Conservation (phyloP, 2,113 vertebrate genomes). For the Rhadina sibilatrix region DNA sequence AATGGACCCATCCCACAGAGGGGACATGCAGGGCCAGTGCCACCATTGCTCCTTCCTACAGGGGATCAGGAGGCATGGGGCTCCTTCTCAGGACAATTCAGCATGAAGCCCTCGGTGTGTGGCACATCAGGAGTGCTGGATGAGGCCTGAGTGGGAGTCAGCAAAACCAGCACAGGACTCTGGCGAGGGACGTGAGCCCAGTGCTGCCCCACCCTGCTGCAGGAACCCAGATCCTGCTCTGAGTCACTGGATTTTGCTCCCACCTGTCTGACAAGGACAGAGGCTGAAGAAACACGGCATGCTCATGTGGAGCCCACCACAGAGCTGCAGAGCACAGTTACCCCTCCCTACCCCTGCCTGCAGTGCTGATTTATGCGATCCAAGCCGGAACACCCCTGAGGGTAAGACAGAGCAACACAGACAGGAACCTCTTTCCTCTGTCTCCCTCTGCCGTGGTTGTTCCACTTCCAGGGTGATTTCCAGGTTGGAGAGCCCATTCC, state of each 20-base stretch:
- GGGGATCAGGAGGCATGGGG: fast-evolving
- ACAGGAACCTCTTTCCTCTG: neutral
- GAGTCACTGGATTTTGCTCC: neutral
- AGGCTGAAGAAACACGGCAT: neutral
- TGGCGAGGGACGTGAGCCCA: fast-evolving
- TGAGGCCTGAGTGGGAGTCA: neutral
- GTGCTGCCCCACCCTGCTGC: neutral
- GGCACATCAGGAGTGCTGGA: fast-evolving
- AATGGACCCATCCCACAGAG: neutral
- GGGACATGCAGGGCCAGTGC: neutral
- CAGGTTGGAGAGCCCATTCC: neutral
- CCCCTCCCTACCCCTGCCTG: neutral
- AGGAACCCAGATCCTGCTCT: neutral
- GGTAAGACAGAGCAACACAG: neutral
- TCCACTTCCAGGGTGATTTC: neutral
- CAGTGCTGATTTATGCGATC: fast-evolving
- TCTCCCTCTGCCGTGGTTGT: neutral
- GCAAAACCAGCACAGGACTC: neutral
- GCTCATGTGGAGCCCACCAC: neutral
- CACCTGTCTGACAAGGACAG: neutral
- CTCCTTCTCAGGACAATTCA: neutral
- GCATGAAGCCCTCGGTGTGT: neutral
- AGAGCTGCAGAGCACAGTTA: neutral
- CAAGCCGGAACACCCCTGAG: fast-evolving
- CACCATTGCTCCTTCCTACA: neutral